phyloP scores from a whole-genome alignment of 2,888 invertebrate species.

The Euclidia mi region DNA sequence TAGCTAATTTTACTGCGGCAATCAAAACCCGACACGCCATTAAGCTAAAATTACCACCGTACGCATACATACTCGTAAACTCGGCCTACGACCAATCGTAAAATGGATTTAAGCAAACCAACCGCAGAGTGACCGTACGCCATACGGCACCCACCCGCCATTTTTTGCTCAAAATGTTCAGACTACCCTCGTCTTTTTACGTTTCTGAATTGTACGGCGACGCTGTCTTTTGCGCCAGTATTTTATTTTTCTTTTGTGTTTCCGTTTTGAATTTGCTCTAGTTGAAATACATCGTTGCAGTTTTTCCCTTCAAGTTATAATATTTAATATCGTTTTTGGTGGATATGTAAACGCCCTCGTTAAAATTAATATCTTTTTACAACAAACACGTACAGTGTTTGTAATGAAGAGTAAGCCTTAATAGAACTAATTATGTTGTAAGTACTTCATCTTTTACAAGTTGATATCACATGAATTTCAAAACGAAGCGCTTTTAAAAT shows the following conservation, averaged over 20 bases:
- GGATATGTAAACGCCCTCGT: no score
- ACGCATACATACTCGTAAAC: conserved; percentile 41
- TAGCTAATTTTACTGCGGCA: conserved; percentile 49
- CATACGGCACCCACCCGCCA: conserved; percentile 67
- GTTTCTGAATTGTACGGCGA: conserved; percentile 62
- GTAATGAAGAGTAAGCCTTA: no score
- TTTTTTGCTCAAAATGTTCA: conserved; percentile 70
- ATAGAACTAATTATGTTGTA: no score
- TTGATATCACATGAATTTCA: no score
- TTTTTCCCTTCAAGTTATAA: background rate
- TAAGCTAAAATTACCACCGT: conserved; percentile 47
- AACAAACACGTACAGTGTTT: no score
- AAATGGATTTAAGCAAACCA: conserved; percentile 71
- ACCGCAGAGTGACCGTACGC: conserved; percentile 67
- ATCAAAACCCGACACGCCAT: conserved; percentile 45
- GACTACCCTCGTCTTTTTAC: conserved; percentile 64
- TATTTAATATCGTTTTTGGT: background rate
- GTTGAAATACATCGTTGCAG: conserved; percentile 2
- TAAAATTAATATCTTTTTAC: no score
- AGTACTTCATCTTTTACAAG: no score
- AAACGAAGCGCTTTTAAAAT: background rate
- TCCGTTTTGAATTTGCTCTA: conserved; percentile 14
- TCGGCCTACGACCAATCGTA: conserved; percentile 54
- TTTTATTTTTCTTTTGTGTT: conserved; percentile 46
- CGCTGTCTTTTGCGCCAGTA: conserved; percentile 68